Evolutionary conservation across 2,797 vertebrate species (phyloP).

Genomic region (Vireo griseus): DNA sequence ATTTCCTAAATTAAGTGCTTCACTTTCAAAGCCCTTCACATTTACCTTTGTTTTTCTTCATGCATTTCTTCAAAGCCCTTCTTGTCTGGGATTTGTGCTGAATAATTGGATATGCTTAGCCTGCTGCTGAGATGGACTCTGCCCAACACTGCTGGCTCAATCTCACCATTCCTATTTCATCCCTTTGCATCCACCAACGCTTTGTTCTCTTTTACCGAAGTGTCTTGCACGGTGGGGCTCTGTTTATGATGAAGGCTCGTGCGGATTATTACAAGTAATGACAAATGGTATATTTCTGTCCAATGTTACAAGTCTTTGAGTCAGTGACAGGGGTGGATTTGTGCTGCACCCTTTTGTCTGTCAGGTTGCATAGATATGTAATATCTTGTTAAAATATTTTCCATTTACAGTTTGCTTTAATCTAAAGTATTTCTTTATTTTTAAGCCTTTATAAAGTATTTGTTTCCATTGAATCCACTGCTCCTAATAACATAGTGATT

Average conservation of each 20-base stretch:
- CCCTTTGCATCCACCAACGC: not conserved
- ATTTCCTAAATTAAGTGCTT: not conserved
- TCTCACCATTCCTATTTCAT: not conserved
- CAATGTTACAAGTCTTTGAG: not conserved
- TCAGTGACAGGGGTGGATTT: not conserved
- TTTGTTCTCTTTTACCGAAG: not conserved
- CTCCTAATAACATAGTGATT: not conserved
- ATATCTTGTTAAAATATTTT: not conserved
- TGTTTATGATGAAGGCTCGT: not conserved
- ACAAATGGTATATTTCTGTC: not conserved
- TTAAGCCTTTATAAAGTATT: not conserved
- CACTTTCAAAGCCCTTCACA: not conserved
- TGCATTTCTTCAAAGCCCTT: constrained; percentile 3
- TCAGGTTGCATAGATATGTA: not conserved
- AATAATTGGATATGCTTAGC: not conserved
- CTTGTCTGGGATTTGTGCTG: not conserved
- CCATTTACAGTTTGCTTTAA: not conserved
- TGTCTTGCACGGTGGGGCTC: not conserved
- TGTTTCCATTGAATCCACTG: not conserved
- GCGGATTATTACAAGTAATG: not conserved
- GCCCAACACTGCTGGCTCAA: not conserved
- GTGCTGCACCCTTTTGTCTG: not conserved
- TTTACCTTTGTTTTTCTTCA: constrained; percentile 6
- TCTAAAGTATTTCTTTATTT: not conserved
- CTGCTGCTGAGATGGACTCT: constrained; percentile 22